phyloP scores from a whole-genome alignment of 2,113 vertebrate species.

The Gallinago paraguaiae region DNA sequence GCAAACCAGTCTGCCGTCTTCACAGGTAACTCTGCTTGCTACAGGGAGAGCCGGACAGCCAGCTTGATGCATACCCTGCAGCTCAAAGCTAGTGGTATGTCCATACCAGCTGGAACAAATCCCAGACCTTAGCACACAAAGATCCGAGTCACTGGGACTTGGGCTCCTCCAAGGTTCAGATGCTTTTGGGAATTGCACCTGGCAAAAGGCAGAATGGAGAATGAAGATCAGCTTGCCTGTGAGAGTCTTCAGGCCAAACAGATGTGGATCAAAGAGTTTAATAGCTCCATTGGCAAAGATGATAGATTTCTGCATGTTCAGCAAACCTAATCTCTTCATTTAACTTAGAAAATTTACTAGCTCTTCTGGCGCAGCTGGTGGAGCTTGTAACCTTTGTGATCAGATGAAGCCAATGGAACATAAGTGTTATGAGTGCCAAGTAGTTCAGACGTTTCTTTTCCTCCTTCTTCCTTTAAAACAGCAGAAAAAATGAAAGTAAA shows the following conservation, averaged over 20 bases:
- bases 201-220: not conserved
- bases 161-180: fast-evolving
- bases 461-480: not conserved
- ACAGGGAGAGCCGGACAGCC: not conserved
- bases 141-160: not conserved
- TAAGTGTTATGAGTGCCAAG: not conserved
- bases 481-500: not conserved
- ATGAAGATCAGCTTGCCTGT: not conserved
- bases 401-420: not conserved
- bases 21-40: not conserved
- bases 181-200: not conserved
- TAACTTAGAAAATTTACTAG: constrained; percentile 16
- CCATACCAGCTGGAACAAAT: not conserved
- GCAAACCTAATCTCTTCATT: constrained; percentile 4
- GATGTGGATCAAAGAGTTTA: constrained; percentile 9
- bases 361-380: not conserved
- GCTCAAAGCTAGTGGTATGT: not conserved
- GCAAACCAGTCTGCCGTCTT: not conserved
- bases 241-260: constrained; percentile 29
- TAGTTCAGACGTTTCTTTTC: not conserved
- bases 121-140: not conserved
- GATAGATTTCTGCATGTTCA: not conserved
- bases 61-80: not conserved
- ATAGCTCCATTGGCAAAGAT: not conserved
- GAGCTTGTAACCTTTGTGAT: not conserved